Base-by-base conservation (phyloP, 53 echinoderm and acorn worm genomes). In the Crossaster papposus region DNA sequence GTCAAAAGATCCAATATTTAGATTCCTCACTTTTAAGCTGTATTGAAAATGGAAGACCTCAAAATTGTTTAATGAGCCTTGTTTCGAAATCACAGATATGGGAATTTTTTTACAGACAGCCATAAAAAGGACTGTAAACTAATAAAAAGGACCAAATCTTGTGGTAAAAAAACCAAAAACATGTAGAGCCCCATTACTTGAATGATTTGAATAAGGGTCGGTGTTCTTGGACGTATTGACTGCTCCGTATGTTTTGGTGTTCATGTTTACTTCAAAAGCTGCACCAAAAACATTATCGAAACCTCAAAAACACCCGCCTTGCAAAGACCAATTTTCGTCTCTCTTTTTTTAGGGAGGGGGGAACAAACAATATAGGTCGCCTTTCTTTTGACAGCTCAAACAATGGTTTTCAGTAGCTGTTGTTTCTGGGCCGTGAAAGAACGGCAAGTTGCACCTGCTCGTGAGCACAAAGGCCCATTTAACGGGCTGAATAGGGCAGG, bases 11-110 rank as follows among this genome's bases (percentile, higher is more conserved):
- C 35, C 77, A 10, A 76, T n/a, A n/a, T n/a, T 75, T 23, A 31
- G 31, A 65, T 51, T 28, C 29, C 50, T 73, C 72, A 28, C 53
- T 73, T 85, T 77, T 23, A 58, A 22, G 51, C 30, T 32, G 32
- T 87, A 32, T n/a, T 77, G 62, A 77, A 87, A 87, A 77, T 87
- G 87, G 87, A 87, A 87, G 87, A 87, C 87, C 76, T 76, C 77
- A 58, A n/a, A n/a, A 29, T 75, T 58, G 28, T 30, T 22, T 23
- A 87, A 76, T 63, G 77, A 77, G 87, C 26, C 36, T 14, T 72
- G 37, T 55, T 37, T 11, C 51, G 50, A 20, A 20, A 14, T 34
- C 18, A 31, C 31, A 31, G 24, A 35, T 36, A 71, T 52, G 71
- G 30, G 71, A 84, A 72, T 72, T 37, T n/a, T n/a, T n/a, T 72